Evolutionary conservation across 53 echinoderm and acorn worm genomes (phyloP), one percentile per base, ranked within the genome.

Genomic region (Apostichopus leukothele): DNA sequence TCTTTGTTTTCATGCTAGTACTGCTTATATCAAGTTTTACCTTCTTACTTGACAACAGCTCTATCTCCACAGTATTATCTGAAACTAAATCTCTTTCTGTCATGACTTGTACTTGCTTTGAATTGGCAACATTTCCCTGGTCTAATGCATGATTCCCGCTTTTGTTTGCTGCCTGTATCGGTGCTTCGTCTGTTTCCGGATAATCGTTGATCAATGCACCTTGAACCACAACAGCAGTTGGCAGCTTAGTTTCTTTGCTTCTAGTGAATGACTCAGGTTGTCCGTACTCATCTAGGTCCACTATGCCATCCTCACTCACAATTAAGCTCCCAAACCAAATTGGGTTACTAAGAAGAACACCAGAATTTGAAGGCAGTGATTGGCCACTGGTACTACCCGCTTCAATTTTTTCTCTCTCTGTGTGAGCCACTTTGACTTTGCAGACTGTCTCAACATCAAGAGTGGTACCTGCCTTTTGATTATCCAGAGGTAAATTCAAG

Each of bases 281-380:
- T n/a, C 59, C 7, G 5, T 13, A 53, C 8, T 79, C 79, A n/a
- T 81, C 59, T 55, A 81, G 8, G 59, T 55, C 53, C 19, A 54
- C 21, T 55, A 81, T 81, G 54, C 59, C 52, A 19, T 81, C 53
- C 3, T 81, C 81, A 55, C 54, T 53, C 20, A 81, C 81, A 54
- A 81, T 21, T 54, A 81, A 55, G 18, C 81, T 81, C 18, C 81
- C 81, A 52, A 81, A 81, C 81, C 81, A 81, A 19, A 81, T 81
- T 22, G 81, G 81, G 18, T 81, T 54, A 25, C 55, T 22, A 9
- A 6, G 18, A 19, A 19, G 71, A n/a, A 71, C 71, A 71, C 14
- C 18, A 21, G 71, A 14, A 71, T 71, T 16, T 16, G 20, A 71
- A 71, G 71, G 71, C 71, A 18, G 71, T 71, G 71, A n/a, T n/a